Base-by-base conservation (phyloP, 1,140 invertebrate species). In the Anoplophora glabripennis region DNA sequence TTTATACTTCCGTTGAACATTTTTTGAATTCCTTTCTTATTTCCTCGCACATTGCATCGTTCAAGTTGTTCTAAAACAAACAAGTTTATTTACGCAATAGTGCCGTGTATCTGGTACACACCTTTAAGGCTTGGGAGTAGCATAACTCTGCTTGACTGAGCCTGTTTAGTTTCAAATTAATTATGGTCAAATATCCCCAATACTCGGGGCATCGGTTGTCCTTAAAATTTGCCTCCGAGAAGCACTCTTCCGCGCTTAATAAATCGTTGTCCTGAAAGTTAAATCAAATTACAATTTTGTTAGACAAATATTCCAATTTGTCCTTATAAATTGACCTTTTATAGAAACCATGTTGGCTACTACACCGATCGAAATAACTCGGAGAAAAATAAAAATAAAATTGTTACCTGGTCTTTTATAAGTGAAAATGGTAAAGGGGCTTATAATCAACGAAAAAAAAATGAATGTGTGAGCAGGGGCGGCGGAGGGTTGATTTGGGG, bases 151-250 rank as follows among this genome's bases (percentile, higher is more conserved):
- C 71, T 59, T 75, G 70, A 45, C 58, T 48, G 5, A 42, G 4
- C 47, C 62, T 61, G 28, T 58, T 44, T 8, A 73, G 38, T 54
- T 73, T 68, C 17, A 68, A 53, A 66, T 75, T 75, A 15, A 73
- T 46, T 48, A 74, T 57, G 15, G 68, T 63, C 17, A 75, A 62
- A 58, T 72, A 73, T 11, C 55, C 71, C 73, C 73, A 75, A 14
- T 63, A 63, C 59, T 70, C 71, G 7, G 70, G 46, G 4, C 67
- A 47, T 2, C 54, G 34, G 49, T 70, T 73, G 60, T 74, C 71
- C 17, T 63, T 65, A 10, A 68, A 18, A 58, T 74, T 73, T 7
- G 71, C 63, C 58, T 70, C 66, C 7, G 53, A 62, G 34, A 75
- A 63, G 60, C 72, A 74, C 41, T 69, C 69, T 63, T 74, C 72